A percentile compares a stretch with the other conserved stretches of the same genome.
Conservation (phyloP, 2,113 vertebrate genomes). For the Monopterus albus region DNA sequence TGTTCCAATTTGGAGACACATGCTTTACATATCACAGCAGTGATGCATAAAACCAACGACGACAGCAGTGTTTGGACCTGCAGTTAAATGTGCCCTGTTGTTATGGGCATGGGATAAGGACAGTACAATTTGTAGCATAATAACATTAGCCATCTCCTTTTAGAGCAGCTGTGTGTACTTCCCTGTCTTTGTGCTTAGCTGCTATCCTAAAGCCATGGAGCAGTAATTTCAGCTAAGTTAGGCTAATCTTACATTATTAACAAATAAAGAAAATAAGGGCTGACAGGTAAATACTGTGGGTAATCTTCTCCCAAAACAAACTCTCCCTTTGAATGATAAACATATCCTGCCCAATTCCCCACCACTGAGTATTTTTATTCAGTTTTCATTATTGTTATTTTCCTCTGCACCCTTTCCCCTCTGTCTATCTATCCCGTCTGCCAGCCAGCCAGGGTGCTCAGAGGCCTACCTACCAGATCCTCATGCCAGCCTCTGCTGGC, state of each 20-base stretch:
- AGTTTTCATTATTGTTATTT: neutral
- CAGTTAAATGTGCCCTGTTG: neutral
- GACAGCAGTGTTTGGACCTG: neutral
- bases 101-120: neutral
- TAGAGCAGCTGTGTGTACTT: too few relatives aligned
- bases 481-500: slow-evolving; percentile 47
- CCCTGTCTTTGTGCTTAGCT: too few relatives aligned
- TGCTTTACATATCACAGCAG: neutral
- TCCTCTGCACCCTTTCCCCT: slow-evolving; percentile 17
- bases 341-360: neutral
- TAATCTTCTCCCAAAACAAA: neutral
- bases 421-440: slow-evolving; percentile 34
- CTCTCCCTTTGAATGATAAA: slow-evolving; percentile 7
- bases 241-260: too few relatives aligned
- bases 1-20: too few relatives aligned
- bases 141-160: too few relatives aligned
- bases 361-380: neutral
- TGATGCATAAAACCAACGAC: too few relatives aligned
- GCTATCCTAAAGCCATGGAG: too few relatives aligned
- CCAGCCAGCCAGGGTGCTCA: slow-evolving; percentile 6
- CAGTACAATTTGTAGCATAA: too few relatives aligned
- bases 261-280: too few relatives aligned
- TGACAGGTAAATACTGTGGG: neutral
- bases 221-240: too few relatives aligned
- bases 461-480: slow-evolving; percentile 33